A percentile compares a stretch with the other conserved stretches of the same genome.
Evolutionary conservation across 1,140 invertebrate species (phyloP).

Genomic region (Mercenaria mercenaria): DNA sequence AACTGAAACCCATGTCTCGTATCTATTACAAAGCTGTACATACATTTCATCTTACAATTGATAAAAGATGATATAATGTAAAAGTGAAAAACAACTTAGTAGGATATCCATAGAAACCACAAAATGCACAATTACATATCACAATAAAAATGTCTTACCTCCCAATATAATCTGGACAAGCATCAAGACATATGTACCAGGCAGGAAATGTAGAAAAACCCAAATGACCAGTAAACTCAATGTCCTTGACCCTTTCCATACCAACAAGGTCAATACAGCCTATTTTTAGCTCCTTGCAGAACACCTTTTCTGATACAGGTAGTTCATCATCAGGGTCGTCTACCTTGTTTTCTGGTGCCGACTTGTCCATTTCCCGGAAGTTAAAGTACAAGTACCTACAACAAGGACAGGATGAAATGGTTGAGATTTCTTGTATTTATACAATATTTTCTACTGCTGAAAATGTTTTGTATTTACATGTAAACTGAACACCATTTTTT

Average conservation of each 20-base stretch:
- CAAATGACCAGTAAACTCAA: conserved; percentile 23
- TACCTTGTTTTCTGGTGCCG: conserved; percentile 2
- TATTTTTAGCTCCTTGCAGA: conserved; percentile 36
- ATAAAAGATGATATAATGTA: too few relatives aligned
- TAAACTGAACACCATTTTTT: neutral
- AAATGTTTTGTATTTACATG: neutral
- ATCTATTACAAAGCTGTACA: too few relatives aligned
- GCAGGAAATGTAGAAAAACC: conserved; percentile 34
- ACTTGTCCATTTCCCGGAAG: conserved; percentile 20
- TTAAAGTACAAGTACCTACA: conserved; percentile 26
- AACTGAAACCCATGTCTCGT: too few relatives aligned
- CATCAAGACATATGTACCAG: conserved; percentile 57
- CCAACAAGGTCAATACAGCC: conserved; percentile 33
- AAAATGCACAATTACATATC: too few relatives aligned
- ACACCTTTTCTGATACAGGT: conserved; percentile 3
- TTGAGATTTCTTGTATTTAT: too few relatives aligned
- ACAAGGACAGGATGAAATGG: too few relatives aligned
- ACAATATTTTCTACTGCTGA: neutral
- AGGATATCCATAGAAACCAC: too few relatives aligned
- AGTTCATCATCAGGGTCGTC: neutral
- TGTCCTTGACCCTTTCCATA: conserved; percentile 3
- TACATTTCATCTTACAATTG: too few relatives aligned
- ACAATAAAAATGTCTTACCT: neutral
- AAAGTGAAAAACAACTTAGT: too few relatives aligned
- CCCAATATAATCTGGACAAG: conserved; percentile 16